A percentile compares a stretch with the other conserved stretches of the same genome.
Evolutionary conservation across 2,113 vertebrate genomes (phyloP).

Genomic region (Pycnonotus jocosus): DNA sequence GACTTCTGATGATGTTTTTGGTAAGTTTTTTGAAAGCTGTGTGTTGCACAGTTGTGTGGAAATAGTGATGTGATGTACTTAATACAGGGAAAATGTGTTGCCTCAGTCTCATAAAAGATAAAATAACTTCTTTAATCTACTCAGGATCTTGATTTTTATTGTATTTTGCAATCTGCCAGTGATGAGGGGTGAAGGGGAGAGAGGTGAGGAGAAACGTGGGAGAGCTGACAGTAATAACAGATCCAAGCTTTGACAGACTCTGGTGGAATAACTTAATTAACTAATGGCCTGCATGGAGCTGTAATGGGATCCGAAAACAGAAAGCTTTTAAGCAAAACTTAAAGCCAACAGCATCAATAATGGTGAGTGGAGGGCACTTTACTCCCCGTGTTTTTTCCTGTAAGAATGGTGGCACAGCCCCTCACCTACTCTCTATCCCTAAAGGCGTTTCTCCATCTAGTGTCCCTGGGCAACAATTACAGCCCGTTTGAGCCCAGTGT

Average conservation of each 20-base stretch:
- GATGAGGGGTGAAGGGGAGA: not conserved
- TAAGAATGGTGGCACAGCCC: not conserved
- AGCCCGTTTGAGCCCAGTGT: not conserved
- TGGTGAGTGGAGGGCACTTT: not conserved
- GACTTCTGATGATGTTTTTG: not conserved
- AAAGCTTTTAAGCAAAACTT: constrained; percentile 63
- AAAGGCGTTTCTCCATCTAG: constrained; percentile 54
- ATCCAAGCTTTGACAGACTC: constrained; percentile 40
- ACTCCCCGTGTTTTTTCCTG: not conserved
- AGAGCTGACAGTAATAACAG: constrained; percentile 28
- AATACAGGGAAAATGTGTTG: not conserved
- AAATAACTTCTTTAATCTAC: not conserved
- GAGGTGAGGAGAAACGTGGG: not conserved
- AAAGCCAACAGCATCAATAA: constrained; percentile 54
- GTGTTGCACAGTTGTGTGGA: not conserved
- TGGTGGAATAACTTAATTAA: constrained; percentile 66
- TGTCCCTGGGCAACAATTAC: constrained; percentile 39
- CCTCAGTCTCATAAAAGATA: not conserved
- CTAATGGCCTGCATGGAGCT: constrained; percentile 61
- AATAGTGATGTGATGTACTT: not conserved
- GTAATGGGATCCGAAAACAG: constrained; percentile 45
- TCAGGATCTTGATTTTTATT: not conserved
- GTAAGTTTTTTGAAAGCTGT: not conserved
- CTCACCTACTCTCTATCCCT: not conserved
- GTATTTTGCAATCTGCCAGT: not conserved